Conservation (phyloP, 2,888 invertebrate genomes). For the Rhogogaster chlorosoma region DNA sequence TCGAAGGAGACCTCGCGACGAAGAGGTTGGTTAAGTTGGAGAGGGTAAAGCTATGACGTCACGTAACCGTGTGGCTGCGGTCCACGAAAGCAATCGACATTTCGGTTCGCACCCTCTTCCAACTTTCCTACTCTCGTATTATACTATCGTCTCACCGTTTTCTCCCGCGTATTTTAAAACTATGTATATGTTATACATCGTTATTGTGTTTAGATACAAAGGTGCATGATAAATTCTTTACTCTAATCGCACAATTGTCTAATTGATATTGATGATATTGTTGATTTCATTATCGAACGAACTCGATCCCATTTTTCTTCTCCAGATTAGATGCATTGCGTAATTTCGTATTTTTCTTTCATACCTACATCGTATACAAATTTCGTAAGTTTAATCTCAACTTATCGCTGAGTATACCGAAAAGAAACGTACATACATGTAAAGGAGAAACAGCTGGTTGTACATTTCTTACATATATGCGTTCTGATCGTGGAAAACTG, state of each 20-base stretch:
- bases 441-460: not conserved
- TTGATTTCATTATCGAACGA: not conserved
- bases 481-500: not conserved
- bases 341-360: not conserved
- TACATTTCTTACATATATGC: not conserved
- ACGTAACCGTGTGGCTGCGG: slow-evolving; percentile 47
- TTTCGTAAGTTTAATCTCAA: not conserved
- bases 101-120: slow-evolving; percentile 46
- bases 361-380: not conserved
- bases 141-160: not conserved
- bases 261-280: too few relatives aligned
- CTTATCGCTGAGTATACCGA: not conserved
- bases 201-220: not conserved
- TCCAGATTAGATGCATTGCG: not conserved
- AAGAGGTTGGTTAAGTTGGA: not conserved
- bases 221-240: not conserved
- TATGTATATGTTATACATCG: not conserved
- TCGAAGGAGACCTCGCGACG: not conserved
- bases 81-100: slow-evolving; percentile 49
- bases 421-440: not conserved
- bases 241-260: not conserved
- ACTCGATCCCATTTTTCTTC: not conserved
- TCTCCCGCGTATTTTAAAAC: not conserved
- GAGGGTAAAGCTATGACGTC: slow-evolving; percentile 37
- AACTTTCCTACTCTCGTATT: slow-evolving; percentile 17